These are phyloP conservation scores for Cataglyphis rosenhaueri DNA, from an alignment of 2,888 invertebrate genomes.

Conservation along the genomic window DNA sequence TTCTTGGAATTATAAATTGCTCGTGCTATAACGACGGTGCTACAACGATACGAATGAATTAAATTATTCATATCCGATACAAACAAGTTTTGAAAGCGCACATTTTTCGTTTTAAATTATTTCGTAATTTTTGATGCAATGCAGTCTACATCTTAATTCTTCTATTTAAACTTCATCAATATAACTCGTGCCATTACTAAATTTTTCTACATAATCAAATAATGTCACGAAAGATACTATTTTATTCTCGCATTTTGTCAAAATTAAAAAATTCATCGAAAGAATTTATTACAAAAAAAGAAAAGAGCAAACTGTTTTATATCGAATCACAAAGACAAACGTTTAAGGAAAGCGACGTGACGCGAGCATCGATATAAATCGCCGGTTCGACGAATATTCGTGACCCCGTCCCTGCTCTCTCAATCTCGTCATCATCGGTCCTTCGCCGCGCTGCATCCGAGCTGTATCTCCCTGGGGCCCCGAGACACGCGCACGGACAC, in stretches of 20 bases:
- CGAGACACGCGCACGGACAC: constrained; percentile 51
- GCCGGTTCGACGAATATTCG: constrained; percentile 48
- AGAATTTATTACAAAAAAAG: neutral
- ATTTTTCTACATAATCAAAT: neutral
- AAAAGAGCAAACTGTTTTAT: neutral
- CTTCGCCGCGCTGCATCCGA: constrained; percentile 51
- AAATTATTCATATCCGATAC: neutral
- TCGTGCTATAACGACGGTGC: neutral
- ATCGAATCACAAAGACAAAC: neutral
- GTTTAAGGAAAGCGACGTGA: neutral
- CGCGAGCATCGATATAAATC: neutral
- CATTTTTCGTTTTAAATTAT: neutral
- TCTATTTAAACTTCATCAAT: neutral
- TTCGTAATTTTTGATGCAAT: neutral
- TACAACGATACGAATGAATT: neutral
- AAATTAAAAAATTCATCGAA: neutral
- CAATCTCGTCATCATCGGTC: constrained; percentile 55
- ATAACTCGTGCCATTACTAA: neutral
- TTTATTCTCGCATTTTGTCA: neutral
- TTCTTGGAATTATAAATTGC: neutral
- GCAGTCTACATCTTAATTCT: neutral
- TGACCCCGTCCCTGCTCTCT: constrained; percentile 54
- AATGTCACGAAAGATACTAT: neutral
- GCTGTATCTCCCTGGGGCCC: constrained; percentile 46
- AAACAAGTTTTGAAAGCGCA: neutral